Conservation (phyloP, 2,888 invertebrate species). For the Leptogaster cylindrica region DNA sequence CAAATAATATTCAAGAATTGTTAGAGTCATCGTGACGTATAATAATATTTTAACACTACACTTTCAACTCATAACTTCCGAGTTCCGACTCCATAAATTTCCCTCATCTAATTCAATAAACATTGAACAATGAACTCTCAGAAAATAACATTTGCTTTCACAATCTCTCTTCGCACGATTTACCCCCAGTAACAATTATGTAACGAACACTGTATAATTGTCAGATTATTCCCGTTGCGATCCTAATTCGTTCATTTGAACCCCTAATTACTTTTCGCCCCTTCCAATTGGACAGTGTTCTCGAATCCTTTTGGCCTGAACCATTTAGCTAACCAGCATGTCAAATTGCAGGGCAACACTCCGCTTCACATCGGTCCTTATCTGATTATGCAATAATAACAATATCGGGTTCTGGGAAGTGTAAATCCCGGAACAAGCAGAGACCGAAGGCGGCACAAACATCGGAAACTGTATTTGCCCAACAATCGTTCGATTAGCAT, state of each 20-base stretch:
- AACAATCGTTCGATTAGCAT: constrained; percentile 37
- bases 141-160: too few relatives aligned
- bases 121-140: neutral
- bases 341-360: constrained; percentile 22
- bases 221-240: constrained; percentile 15
- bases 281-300: neutral
- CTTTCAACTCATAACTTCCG: too few relatives aligned
- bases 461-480: constrained; percentile 40
- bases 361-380: neutral
- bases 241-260: neutral
- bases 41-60: too few relatives aligned
- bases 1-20: too few relatives aligned
- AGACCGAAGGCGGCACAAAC: neutral
- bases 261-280: constrained; percentile 1
- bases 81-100: too few relatives aligned
- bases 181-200: neutral
- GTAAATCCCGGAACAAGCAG: neutral
- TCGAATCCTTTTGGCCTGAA: neutral
- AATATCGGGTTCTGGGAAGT: constrained; percentile 23
- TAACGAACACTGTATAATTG: constrained; percentile 2
- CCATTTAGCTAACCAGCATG: constrained; percentile 18
- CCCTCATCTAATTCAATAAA: too few relatives aligned
- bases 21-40: too few relatives aligned
- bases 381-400: constrained; percentile 40
- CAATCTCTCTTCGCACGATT: too few relatives aligned